Evolutionary conservation across 2,888 invertebrate genomes (phyloP).

Genomic region (Diplolepis rosae): DNA sequence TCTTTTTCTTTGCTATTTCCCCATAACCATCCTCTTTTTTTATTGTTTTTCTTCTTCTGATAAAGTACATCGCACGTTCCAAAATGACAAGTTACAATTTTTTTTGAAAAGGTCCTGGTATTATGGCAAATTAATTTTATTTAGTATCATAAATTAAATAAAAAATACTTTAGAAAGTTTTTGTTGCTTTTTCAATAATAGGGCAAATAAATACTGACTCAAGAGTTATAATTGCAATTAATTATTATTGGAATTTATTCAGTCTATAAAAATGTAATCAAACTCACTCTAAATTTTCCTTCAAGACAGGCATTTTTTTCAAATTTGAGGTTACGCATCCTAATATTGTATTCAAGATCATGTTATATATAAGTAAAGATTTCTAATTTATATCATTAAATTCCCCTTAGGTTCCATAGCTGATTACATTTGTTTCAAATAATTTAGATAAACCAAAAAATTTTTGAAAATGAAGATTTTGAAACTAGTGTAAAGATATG

Average conservation of each 20-base stretch:
- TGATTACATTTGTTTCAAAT: not conserved
- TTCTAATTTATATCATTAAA: not conserved
- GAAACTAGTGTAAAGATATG: not conserved
- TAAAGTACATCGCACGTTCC: not conserved
- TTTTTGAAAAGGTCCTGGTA: not conserved
- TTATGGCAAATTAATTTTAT: not conserved
- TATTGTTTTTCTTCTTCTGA: conserved; percentile 31
- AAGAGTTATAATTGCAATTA: not conserved
- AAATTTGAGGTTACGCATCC: conserved; percentile 17
- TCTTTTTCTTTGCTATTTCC: conserved; percentile 14
- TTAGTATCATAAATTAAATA: too few relatives aligned
- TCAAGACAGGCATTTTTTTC: not conserved
- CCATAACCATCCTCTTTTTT: conserved; percentile 13
- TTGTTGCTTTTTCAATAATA: too few relatives aligned
- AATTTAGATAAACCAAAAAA: not conserved
- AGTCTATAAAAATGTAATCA: not conserved
- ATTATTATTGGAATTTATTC: not conserved
- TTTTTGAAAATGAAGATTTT: not conserved
- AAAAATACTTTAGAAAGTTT: too few relatives aligned
- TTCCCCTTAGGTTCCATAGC: not conserved
- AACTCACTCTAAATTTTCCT: not conserved
- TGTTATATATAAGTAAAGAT: not conserved
- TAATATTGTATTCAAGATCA: not conserved
- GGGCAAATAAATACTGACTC: not conserved
- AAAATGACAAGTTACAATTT: not conserved